phyloP scores from a whole-genome alignment of 2,888 invertebrate genomes.

The Adelognathus sp. region DNA sequence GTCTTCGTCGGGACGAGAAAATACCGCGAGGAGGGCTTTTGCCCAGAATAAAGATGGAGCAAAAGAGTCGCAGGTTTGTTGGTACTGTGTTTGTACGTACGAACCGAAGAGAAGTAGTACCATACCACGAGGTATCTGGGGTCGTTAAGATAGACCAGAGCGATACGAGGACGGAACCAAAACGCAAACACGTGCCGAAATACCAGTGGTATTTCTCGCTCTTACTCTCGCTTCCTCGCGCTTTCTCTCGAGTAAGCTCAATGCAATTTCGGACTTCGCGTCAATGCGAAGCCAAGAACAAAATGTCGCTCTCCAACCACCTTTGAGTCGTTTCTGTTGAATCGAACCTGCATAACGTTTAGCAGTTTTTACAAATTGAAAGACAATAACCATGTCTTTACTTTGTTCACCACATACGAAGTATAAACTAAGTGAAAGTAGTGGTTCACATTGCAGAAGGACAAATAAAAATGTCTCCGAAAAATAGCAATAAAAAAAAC shows the following conservation, averaged over 20 bases:
- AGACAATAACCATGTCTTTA: too few species aligned
- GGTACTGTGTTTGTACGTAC: background rate
- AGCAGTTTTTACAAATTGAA: too few species aligned
- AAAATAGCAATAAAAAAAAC: background rate
- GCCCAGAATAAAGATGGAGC: constrained; percentile 54
- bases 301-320: too few species aligned
- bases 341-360: too few species aligned
- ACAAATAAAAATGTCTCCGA: background rate
- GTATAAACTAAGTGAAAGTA: too few species aligned
- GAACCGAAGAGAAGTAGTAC: constrained; percentile 18
- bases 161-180: constrained; percentile 64
- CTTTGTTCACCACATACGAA: too few species aligned
- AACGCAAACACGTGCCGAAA: constrained; percentile 54
- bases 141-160: constrained; percentile 73
- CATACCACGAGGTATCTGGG: constrained; percentile 71
- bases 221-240: background rate
- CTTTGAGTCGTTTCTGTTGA: too few species aligned
- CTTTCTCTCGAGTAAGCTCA: background rate
- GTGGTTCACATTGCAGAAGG: too few species aligned
- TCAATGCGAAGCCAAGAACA: too few species aligned
- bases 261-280: too few species aligned
- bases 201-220: constrained; percentile 11
- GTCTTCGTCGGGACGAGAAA: constrained; percentile 1
- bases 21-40: constrained; percentile 17
- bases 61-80: constrained; percentile 66